These are phyloP conservation scores for Monopterus albus DNA, from an alignment of 2,113 vertebrate species.

Conservation along the genomic window DNA sequence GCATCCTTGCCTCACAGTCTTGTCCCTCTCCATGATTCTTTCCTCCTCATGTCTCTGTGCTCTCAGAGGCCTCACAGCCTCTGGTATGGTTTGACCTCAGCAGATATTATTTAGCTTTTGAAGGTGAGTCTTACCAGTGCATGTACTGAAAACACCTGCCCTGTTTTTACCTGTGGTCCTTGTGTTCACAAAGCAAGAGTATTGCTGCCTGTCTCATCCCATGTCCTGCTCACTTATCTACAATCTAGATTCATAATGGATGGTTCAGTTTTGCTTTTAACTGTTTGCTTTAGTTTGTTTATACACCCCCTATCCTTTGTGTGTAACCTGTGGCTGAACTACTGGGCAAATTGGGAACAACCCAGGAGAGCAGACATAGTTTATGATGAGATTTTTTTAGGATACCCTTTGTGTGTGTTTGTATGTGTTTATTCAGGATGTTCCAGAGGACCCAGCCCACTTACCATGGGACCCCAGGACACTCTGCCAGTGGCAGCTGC, in stretches of 20 bases:
- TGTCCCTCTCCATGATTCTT: conserved; percentile 80
- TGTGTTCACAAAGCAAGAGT: conserved; percentile 22
- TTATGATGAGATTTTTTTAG: not conserved
- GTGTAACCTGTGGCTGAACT: not conserved
- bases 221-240: conserved; percentile 25
- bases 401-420: not conserved
- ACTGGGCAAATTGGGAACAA: not conserved
- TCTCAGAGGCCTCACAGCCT: conserved; percentile 96
- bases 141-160: conserved; percentile 40
- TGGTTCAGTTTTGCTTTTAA: not conserved
- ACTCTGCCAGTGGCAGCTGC: conserved; percentile 96
- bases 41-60: conserved; percentile 87
- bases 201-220: conserved; percentile 31
- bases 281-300: not conserved
- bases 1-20: conserved; percentile 83
- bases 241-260: conserved; percentile 5
- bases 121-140: conserved; percentile 89
- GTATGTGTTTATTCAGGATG: conserved; percentile 86
- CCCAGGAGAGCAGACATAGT: not conserved
- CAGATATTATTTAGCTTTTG: conserved; percentile 99
- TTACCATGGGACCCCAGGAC: conserved; percentile 99
- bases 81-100: conserved; percentile 99
- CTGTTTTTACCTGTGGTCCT: conserved; percentile 21
- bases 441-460: conserved; percentile 94
- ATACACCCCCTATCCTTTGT: not conserved